Percentiles rank a stretch among this genome's conserved stretches.
These are phyloP conservation scores for Catocala sponsa DNA, from an alignment of 2,888 invertebrate genomes.

Conservation along the genomic window DNA sequence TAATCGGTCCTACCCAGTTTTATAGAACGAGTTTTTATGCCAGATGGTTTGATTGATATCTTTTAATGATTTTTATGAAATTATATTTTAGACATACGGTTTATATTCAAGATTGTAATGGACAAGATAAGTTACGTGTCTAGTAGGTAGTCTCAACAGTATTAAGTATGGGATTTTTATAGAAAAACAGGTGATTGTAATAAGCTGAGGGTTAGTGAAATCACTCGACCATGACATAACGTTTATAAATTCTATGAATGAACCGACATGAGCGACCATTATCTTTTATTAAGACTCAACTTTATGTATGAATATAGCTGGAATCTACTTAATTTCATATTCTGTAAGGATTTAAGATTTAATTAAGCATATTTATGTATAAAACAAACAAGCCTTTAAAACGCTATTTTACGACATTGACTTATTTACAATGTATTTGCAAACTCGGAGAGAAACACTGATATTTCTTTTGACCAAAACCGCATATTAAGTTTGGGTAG, in stretches of 20 bases:
- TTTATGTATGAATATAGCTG: no score
- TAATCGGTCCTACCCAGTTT: conserved; percentile 35
- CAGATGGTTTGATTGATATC: conserved; percentile 25
- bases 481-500: no score
- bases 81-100: background rate
- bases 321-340: no score
- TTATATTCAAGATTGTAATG: conserved; percentile 4
- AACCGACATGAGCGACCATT: conserved; percentile 2
- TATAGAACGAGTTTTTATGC: conserved; percentile 44
- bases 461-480: no score
- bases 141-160: background rate
- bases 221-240: conserved; percentile 6
- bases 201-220: background rate
- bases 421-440: no score
- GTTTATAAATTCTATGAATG: conserved; percentile 9
- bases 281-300: background rate
- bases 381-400: no score
- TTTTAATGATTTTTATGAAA: conserved; percentile 21
- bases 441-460: no score
- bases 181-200: background rate
- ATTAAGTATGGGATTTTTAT: conserved; percentile 6
- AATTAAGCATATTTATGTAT: no score
- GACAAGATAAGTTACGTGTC: conserved; percentile 11
- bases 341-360: no score
- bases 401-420: no score